A percentile compares a stretch with the other conserved stretches of the same genome.
phyloP scores from a whole-genome alignment of 2,113 vertebrate species.

The Lepus americanus region DNA sequence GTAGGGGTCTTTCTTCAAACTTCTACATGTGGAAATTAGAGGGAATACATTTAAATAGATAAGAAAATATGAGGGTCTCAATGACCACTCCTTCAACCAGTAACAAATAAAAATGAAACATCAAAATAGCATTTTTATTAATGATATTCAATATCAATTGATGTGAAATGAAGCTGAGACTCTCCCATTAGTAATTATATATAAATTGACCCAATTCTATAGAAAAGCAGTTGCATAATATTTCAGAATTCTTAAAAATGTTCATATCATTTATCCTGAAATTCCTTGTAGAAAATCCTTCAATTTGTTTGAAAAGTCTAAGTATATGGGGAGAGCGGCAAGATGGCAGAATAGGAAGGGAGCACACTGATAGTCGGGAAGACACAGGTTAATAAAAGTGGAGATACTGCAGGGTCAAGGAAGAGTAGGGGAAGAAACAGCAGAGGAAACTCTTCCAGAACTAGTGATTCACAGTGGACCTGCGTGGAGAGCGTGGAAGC shows the following conservation, averaged over 20 bases:
- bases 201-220: not conserved
- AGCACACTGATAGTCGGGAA: too few species aligned
- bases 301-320: too few species aligned
- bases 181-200: not conserved
- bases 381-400: too few species aligned
- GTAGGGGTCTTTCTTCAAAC: too few species aligned
- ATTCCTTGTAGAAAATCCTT: conserved; percentile 1
- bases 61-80: not conserved
- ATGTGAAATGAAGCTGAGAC: not conserved
- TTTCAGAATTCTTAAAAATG: conserved; percentile 39
- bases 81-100: not conserved
- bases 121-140: not conserved
- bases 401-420: too few species aligned
- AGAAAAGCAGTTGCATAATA: not conserved
- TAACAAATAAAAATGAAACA: conserved; percentile 40
- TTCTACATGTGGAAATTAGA: too few species aligned
- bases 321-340: too few species aligned
- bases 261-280: not conserved
- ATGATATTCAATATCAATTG: not conserved
- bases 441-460: too few species aligned
- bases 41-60: not conserved
- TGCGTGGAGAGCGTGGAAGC: too few species aligned
- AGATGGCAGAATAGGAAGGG: too few species aligned
- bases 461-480: too few species aligned
- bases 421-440: too few species aligned